These are phyloP conservation scores for Zaprionus gabonicus DNA, from an alignment of 1,140 invertebrate genomes.

Conservation along the genomic window DNA sequence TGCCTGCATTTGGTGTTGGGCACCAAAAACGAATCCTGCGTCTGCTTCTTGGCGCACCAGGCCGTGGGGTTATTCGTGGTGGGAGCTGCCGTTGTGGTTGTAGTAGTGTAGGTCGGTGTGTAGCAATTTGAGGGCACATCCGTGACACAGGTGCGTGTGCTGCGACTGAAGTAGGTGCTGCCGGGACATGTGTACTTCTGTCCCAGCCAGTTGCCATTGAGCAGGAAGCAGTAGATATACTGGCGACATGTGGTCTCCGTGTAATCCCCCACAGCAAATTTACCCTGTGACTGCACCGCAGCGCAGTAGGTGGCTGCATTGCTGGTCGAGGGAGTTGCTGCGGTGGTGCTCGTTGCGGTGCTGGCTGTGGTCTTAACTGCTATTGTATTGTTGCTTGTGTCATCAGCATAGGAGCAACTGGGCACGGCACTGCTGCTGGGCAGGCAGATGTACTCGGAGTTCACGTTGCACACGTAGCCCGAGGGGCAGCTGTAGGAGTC, in stretches of 20 bases:
- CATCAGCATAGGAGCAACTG: conserved; percentile 61
- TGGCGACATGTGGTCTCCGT: conserved; percentile 64
- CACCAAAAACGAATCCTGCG: background rate
- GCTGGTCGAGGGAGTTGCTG: conserved; percentile 39
- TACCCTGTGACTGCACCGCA: conserved; percentile 41
- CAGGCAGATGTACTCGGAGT: conserved; percentile 61
- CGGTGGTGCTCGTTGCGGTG: conserved; percentile 30
- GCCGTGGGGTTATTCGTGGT: background rate
- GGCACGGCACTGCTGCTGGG: conserved; percentile 33
- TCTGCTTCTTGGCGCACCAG: background rate
- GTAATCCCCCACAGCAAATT: conserved; percentile 60
- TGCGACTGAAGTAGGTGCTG: conserved; percentile 52
- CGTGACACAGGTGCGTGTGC: conserved; percentile 38
- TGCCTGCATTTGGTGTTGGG: background rate
- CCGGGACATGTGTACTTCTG: conserved; percentile 61
- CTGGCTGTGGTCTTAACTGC: conserved; percentile 14
- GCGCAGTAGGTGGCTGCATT: conserved; percentile 58
- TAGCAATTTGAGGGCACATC: conserved; percentile 58
- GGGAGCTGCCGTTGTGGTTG: background rate
- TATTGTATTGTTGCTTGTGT: conserved; percentile 36
- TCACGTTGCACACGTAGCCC: conserved; percentile 65
- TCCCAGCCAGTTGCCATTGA: conserved; percentile 56
- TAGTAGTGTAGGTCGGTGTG: background rate
- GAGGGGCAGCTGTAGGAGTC: conserved; percentile 56
- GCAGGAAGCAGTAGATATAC: conserved; percentile 62